A percentile compares a stretch with the other conserved stretches of the same genome.
Conservation (phyloP, 2,888 invertebrate species). For the Andrena minutula region DNA sequence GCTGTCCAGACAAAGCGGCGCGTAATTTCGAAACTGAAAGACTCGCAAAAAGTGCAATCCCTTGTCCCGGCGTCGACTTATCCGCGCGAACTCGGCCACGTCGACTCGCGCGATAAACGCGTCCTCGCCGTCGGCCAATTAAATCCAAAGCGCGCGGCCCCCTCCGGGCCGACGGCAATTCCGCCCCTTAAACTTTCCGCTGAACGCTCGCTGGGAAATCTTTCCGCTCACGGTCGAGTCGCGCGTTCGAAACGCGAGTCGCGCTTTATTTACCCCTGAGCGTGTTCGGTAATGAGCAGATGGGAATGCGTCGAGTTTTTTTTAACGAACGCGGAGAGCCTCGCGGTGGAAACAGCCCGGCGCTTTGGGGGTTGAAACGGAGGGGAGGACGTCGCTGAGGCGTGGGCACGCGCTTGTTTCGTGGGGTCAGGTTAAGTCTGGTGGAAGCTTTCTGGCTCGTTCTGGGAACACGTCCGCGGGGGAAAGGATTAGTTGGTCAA, state of each 20-base stretch:
- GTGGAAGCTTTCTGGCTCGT: no score
- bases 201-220: slow-evolving; percentile 27
- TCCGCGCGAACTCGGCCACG: slow-evolving; percentile 23
- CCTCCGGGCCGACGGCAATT: slow-evolving; percentile 36
- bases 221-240: slow-evolving; percentile 16
- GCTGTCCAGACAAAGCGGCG: background rate
- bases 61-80: slow-evolving; percentile 31
- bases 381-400: background rate
- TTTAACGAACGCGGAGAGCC: slow-evolving; percentile 24
- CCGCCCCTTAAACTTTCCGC: slow-evolving; percentile 36
- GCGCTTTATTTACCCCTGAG: slow-evolving; percentile 4
- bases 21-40: slow-evolving; percentile 31
- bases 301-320: slow-evolving; percentile 28
- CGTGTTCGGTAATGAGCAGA: slow-evolving; percentile 22
- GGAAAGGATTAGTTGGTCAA: no score
- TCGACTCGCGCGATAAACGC: slow-evolving; percentile 36
- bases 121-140: slow-evolving; percentile 48
- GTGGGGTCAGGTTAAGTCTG: no score
- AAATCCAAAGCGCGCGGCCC: slow-evolving; percentile 42
- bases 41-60: slow-evolving; percentile 32
- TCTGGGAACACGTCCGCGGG: no score
- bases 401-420: no score
- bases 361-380: background rate
- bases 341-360: background rate
- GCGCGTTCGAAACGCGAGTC: slow-evolving; percentile 2